Percentiles rank a stretch among this genome's conserved stretches.
Evolutionary conservation across 2,113 vertebrate species (phyloP).

Genomic region (Oncorhynchus nerka): DNA sequence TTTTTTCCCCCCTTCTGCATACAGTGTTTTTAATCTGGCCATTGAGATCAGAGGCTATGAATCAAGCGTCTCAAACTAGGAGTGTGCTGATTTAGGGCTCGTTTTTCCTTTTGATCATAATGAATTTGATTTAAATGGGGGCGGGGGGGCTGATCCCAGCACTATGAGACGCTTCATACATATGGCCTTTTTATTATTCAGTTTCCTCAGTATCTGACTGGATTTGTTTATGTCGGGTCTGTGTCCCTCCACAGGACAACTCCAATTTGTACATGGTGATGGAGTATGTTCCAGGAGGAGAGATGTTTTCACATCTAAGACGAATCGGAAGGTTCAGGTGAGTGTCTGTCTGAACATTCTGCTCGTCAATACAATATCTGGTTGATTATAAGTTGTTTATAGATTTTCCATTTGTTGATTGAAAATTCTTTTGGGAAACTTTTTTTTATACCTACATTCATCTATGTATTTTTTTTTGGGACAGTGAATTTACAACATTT

Average conservation of each 20-base stretch:
- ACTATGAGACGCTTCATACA: too few relatives aligned
- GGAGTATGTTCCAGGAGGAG: constrained; percentile 98
- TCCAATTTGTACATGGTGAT: constrained; percentile 99
- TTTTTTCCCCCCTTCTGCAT: background rate
- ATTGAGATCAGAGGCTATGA: too few relatives aligned
- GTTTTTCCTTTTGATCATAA: background rate
- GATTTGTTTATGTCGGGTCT: background rate
- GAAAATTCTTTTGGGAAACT: background rate
- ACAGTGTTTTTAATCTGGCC: background rate
- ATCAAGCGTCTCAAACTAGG: too few relatives aligned
- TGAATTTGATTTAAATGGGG: background rate
- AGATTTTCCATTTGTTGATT: background rate
- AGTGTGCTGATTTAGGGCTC: too few relatives aligned
- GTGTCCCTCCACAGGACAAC: constrained; percentile 83
- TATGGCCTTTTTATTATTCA: too few relatives aligned
- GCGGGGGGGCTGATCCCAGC: too few relatives aligned
- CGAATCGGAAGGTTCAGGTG: constrained; percentile 99
- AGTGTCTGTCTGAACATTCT: constrained; percentile 4
- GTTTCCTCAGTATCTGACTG: background rate
- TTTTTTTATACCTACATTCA: too few relatives aligned
- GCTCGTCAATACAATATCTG: background rate
- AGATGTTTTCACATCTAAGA: constrained; percentile 99
- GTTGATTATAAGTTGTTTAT: too few relatives aligned
- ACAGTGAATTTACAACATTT: too few relatives aligned
- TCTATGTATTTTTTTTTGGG: too few relatives aligned